phyloP scores from a whole-genome alignment of 2,888 invertebrate species.

The Rotaria sp. region DNA sequence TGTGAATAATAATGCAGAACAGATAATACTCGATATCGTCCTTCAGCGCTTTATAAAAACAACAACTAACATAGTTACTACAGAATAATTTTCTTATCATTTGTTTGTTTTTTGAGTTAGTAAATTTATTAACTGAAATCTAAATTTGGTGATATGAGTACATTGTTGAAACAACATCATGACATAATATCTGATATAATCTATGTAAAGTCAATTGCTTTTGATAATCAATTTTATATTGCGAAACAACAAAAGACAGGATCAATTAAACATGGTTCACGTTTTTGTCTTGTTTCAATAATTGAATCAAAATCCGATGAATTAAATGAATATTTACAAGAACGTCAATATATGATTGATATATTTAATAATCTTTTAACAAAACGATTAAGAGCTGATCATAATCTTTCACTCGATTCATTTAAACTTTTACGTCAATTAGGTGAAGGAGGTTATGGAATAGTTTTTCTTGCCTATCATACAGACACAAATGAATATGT shows the following conservation, averaged over 20 bases:
- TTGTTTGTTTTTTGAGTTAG: not conserved
- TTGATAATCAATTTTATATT: not conserved
- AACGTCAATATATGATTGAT: not conserved
- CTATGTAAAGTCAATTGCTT: not conserved
- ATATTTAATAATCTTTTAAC: not conserved
- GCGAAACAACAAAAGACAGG: not conserved
- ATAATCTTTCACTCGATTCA: not conserved
- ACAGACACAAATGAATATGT: not conserved
- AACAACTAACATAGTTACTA: not conserved
- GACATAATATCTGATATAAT: not conserved
- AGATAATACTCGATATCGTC: not conserved
- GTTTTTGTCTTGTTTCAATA: not conserved
- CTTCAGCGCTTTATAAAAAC: not conserved
- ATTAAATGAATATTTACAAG: not conserved
- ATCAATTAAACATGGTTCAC: not conserved
- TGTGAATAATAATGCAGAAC: not conserved
- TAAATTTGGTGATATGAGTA: not conserved
- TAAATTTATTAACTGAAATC: not conserved
- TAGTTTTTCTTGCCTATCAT: slow-evolving; percentile 22
- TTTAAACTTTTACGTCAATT: not conserved
- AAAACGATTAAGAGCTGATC: not conserved
- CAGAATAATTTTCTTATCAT: not conserved
- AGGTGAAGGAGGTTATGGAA: slow-evolving; percentile 23
- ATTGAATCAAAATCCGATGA: not conserved
- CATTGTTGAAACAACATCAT: not conserved